phyloP scores from a whole-genome alignment of 2,888 invertebrate species.

The Morpho achilles region DNA sequence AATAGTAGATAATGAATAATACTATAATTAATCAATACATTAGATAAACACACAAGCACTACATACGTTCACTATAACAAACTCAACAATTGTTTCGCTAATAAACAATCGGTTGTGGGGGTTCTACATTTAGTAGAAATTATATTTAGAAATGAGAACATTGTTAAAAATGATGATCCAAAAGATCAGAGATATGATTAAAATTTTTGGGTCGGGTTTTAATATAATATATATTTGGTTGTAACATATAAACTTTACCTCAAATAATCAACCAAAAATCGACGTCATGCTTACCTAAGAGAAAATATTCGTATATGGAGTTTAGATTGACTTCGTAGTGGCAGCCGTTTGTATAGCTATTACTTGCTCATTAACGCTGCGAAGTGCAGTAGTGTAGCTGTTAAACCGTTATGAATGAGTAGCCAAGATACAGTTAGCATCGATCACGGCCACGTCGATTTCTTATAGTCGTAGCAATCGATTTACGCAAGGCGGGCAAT shows the following conservation, averaged over 20 bases:
- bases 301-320: too few relatives aligned
- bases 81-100: too few relatives aligned
- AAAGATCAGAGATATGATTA: too few relatives aligned
- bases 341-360: conserved; percentile 6
- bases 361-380: conserved; percentile 17
- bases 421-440: conserved; percentile 21
- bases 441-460: conserved; percentile 21
- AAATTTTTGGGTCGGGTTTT: too few relatives aligned
- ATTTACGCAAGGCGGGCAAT: conserved; percentile 21
- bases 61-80: too few relatives aligned
- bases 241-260: too few relatives aligned
- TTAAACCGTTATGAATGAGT: conserved; percentile 17
- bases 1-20: not conserved
- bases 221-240: too few relatives aligned
- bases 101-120: too few relatives aligned
- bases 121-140: not conserved
- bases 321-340: too few relatives aligned
- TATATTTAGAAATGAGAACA: conserved; percentile 2
- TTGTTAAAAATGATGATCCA: too few relatives aligned
- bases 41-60: not conserved
- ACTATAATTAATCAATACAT: not conserved
- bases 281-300: too few relatives aligned
- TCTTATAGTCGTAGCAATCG: conserved; percentile 16
- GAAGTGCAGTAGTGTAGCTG: conserved; percentile 4
- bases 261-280: too few relatives aligned